phyloP scores from a whole-genome alignment of 1,140 invertebrate species.

The Cecropterus lyciades region DNA sequence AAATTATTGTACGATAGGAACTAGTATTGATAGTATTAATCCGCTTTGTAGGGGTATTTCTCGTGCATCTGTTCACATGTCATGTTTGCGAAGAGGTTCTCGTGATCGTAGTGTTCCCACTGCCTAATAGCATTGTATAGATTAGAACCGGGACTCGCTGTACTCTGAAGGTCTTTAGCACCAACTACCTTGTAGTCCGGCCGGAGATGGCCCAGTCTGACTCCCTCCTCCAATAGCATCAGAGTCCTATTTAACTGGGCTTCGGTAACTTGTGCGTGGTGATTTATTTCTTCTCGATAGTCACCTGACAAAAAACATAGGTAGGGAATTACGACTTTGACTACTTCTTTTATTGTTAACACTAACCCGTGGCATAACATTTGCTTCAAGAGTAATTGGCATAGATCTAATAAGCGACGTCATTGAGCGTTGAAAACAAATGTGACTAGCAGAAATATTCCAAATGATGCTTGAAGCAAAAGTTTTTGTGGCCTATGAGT shows the following conservation, averaged over 20 bases:
- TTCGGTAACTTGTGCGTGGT: conserved; percentile 52
- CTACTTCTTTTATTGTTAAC: too few relatives aligned
- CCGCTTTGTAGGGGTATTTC: conserved; percentile 33
- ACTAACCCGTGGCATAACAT: too few relatives aligned
- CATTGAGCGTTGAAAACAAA: too few relatives aligned
- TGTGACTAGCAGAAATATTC: too few relatives aligned
- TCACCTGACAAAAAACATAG: conserved; percentile 66
- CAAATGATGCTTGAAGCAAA: too few relatives aligned
- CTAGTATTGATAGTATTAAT: background rate
- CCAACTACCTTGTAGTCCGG: conserved; percentile 57
- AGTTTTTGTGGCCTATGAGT: too few relatives aligned
- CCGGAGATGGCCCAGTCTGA: conserved; percentile 53
- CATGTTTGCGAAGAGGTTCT: conserved; percentile 43
- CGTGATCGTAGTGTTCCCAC: conserved; percentile 56
- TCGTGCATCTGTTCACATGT: conserved; percentile 59
- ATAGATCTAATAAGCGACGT: too few relatives aligned
- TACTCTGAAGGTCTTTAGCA: conserved; percentile 55
- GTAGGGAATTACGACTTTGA: too few relatives aligned
- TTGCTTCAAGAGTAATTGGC: too few relatives aligned
- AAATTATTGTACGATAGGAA: too few relatives aligned
- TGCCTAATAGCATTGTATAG: conserved; percentile 53
- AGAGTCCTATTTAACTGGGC: conserved; percentile 50
- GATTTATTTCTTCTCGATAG: conserved; percentile 57
- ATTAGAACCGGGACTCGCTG: conserved; percentile 62
- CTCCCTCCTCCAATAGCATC: conserved; percentile 59